Evolutionary conservation across 1,140 invertebrate species (phyloP).

Genomic region (Vollenhovia emeryi): DNA sequence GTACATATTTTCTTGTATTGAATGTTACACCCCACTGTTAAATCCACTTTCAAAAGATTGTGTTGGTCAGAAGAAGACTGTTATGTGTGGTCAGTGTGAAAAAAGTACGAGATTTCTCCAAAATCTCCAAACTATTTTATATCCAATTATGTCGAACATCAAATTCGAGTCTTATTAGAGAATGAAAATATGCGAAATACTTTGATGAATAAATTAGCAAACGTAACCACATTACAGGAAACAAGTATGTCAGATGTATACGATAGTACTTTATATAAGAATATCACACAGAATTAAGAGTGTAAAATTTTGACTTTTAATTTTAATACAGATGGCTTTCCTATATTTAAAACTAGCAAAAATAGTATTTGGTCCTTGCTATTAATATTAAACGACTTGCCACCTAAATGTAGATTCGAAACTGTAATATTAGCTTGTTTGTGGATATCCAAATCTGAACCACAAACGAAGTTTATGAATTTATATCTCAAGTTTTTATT

Average conservation of each 20-base stretch:
- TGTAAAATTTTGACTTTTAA: neutral
- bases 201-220: neutral
- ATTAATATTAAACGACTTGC: conserved; percentile 7
- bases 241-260: conserved; percentile 3
- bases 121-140: neutral
- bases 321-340: conserved; percentile 6
- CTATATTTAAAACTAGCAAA: neutral
- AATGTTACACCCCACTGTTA: neutral
- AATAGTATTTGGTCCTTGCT: neutral
- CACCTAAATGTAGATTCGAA: neutral
- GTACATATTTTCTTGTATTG: neutral
- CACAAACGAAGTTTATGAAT: neutral
- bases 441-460: neutral
- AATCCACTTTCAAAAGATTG: neutral
- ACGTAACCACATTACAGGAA: neutral
- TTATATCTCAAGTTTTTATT: neutral
- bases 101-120: neutral
- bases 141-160: neutral
- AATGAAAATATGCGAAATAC: neutral
- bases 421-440: conserved; percentile 9
- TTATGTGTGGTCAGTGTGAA: neutral
- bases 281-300: conserved; percentile 1
- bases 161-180: neutral
- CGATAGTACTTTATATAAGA: neutral
- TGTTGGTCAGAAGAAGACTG: neutral